phyloP scores from a whole-genome alignment of 1,140 invertebrate species.

The Hypothenemus hampei region DNA sequence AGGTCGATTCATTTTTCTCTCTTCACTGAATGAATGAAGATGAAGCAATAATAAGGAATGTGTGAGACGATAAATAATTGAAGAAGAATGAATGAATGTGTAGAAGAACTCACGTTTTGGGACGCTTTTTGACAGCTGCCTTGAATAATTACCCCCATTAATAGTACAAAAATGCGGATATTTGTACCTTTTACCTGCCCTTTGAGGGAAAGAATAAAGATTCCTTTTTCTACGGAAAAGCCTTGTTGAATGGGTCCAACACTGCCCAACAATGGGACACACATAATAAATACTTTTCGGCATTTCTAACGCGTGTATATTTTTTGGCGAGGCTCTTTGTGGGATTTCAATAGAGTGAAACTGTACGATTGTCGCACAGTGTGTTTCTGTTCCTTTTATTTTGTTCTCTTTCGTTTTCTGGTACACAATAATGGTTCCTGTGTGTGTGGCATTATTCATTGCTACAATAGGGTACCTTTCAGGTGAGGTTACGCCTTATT shows the following conservation, averaged over 20 bases:
- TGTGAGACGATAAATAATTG: background rate
- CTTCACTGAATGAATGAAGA: conserved; percentile 22
- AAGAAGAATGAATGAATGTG: background rate
- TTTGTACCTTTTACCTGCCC: conserved; percentile 30
- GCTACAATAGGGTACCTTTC: conserved; percentile 31
- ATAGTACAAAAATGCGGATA: conserved; percentile 27
- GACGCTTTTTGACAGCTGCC: conserved; percentile 19
- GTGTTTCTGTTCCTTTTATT: no score
- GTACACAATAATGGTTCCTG: conserved; percentile 43
- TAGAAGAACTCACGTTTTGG: background rate
- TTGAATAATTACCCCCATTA: conserved; percentile 33
- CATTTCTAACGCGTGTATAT: conserved; percentile 46
- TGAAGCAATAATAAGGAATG: background rate
- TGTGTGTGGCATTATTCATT: conserved; percentile 43
- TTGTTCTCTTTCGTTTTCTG: no score
- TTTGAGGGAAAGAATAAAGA: conserved; percentile 38
- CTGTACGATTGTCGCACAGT: conserved; percentile 45
- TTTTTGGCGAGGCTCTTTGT: conserved; percentile 42
- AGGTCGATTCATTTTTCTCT: conserved; percentile 22
- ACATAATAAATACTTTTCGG: conserved; percentile 45
- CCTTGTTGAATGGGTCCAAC: conserved; percentile 42
- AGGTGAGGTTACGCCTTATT: conserved; percentile 8
- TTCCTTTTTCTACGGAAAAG: conserved; percentile 39
- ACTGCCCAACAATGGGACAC: conserved; percentile 40
- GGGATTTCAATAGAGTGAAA: conserved; percentile 44